Percentiles rank a stretch among this genome's conserved stretches.
Conservation (phyloP, 2,888 invertebrate species). For the Pterostichus niger region DNA sequence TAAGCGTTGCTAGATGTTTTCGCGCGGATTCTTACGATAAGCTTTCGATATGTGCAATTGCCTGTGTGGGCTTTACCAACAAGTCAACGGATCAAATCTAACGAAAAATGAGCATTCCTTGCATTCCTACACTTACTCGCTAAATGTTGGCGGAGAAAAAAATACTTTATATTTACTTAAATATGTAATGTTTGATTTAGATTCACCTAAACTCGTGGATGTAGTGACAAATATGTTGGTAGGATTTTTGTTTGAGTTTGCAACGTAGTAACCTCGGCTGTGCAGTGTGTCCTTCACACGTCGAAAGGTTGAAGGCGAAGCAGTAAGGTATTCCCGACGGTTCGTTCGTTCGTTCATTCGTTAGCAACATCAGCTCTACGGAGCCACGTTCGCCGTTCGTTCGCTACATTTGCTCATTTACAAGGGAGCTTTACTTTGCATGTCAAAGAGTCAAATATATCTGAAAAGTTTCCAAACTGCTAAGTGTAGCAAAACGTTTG, state of each 20-base stretch:
- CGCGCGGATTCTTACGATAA: neutral
- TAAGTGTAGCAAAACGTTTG: conserved; percentile 64
- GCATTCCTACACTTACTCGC: no score
- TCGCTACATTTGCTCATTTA: conserved; percentile 63
- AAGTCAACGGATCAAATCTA: no score
- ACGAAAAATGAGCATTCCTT: no score
- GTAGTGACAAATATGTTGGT: no score
- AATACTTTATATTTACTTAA: no score
- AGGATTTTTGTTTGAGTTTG: no score
- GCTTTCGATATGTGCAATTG: conserved; percentile 35
- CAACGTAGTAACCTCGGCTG: no score
- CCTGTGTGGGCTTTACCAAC: neutral
- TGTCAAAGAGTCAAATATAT: conserved; percentile 65
- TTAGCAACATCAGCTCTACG: conserved; percentile 1
- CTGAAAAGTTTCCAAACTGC: conserved; percentile 63
- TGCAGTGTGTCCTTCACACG: no score
- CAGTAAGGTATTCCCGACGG: conserved; percentile 18
- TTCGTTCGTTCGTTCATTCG: conserved; percentile 11
- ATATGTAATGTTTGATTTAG: no score
- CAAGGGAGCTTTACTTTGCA: conserved; percentile 64
- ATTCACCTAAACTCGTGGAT: no score
- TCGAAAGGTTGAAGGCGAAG: no score
- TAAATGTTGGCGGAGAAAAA: no score
- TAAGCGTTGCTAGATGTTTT: neutral
- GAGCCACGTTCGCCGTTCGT: conserved; percentile 18